Conservation (phyloP, 2,113 vertebrate species). For the Pterophyllum scalare region DNA sequence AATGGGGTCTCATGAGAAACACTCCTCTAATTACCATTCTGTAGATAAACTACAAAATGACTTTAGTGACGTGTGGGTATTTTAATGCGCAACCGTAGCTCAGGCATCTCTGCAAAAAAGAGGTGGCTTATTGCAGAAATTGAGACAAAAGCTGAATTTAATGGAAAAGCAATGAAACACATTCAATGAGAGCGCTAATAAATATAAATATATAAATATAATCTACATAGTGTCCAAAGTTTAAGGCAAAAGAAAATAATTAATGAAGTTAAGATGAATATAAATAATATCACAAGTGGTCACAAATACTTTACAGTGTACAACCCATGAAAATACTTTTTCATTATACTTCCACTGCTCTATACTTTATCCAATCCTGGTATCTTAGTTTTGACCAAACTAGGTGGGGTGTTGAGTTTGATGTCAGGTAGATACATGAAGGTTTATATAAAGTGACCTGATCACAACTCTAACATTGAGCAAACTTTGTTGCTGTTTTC, state of each 20-base stretch:
- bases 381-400: background rate
- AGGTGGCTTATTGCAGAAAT: background rate
- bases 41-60: background rate
- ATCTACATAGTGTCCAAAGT: too few relatives aligned
- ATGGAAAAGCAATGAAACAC: background rate
- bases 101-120: background rate
- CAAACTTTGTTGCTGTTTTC: background rate
- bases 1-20: conserved; percentile 43
- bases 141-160: background rate
- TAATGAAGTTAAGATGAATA: background rate
- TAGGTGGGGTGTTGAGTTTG: background rate
- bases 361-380: background rate
- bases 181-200: background rate
- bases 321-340: background rate
- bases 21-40: conserved; percentile 9
- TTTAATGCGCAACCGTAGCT: conserved; percentile 28
- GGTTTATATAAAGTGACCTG: accelerated
- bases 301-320: background rate
- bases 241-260: background rate
- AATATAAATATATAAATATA: too few relatives aligned
- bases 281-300: background rate
- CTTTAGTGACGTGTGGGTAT: background rate
- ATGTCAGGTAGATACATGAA: background rate
- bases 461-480: background rate
- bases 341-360: background rate